These are phyloP conservation scores for Galendromus occidentalis DNA, from an alignment of 1,140 invertebrate species.

Conservation along the genomic window DNA sequence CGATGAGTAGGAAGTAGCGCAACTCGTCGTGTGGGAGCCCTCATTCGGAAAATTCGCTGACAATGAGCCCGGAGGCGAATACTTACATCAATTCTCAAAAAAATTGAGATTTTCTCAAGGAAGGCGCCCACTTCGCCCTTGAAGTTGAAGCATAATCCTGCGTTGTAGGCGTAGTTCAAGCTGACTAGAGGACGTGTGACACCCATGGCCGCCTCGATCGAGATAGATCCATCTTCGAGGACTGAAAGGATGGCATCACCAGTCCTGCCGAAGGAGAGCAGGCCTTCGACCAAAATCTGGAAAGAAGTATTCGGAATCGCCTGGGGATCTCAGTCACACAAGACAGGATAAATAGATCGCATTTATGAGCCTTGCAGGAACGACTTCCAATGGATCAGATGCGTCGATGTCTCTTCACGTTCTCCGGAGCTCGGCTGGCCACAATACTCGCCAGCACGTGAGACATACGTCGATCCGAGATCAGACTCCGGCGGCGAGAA, in stretches of 20 bases:
- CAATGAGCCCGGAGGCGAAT: too few species aligned
- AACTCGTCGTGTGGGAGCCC: too few species aligned
- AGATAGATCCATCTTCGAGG: background rate
- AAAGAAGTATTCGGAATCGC: background rate
- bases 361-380: background rate
- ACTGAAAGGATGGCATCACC: background rate
- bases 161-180: too few species aligned
- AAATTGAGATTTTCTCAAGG: background rate
- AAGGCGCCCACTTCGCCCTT: background rate
- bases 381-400: background rate
- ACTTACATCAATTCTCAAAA: background rate
- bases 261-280: background rate
- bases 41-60: too few species aligned
- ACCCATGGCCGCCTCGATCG: background rate
- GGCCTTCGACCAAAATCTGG: background rate
- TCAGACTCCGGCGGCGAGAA: too few species aligned
- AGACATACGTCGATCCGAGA: background rate
- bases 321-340: background rate
- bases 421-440: background rate
- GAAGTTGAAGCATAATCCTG: background rate
- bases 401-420: background rate
- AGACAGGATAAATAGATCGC: background rate
- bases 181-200: background rate
- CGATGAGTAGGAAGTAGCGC: too few species aligned
- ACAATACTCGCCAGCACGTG: background rate